Evolutionary conservation across 1,140 invertebrate species (phyloP).

Genomic region (Ceratina calcarata): DNA sequence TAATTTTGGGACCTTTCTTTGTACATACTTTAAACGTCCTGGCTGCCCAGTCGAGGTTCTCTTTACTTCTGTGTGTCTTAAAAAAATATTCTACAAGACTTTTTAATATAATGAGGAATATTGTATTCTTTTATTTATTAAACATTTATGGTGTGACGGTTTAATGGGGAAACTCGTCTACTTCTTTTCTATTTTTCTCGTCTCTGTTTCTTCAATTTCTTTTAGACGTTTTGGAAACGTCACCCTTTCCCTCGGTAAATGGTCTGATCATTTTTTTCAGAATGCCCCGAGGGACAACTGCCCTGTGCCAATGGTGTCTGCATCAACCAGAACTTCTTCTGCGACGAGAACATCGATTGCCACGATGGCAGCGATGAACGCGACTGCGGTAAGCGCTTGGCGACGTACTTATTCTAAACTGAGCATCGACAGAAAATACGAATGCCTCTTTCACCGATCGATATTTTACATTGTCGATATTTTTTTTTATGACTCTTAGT

Average conservation of each 20-base stretch:
- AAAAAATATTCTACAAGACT: no score
- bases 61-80: neutral
- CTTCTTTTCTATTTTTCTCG: neutral
- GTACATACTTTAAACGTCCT: neutral
- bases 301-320: conserved; percentile 83
- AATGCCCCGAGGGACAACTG: conserved; percentile 80
- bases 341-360: conserved; percentile 84
- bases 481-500: no score
- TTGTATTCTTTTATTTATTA: no score
- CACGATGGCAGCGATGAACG: conserved; percentile 87
- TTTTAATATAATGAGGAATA: neutral
- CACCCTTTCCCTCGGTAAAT: conserved; percentile 15
- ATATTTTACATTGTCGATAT: no score
- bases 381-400: conserved; percentile 84
- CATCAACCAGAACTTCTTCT: conserved; percentile 80
- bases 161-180: neutral
- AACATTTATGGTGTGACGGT: neutral
- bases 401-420: no score
- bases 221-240: neutral
- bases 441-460: no score
- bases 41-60: neutral
- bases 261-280: conserved; percentile 62
- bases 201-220: neutral
- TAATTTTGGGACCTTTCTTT: no score
- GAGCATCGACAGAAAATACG: no score